These are phyloP conservation scores for Gymnosoma rotundatum DNA, from an alignment of 2,888 invertebrate species.

Conservation along the genomic window DNA sequence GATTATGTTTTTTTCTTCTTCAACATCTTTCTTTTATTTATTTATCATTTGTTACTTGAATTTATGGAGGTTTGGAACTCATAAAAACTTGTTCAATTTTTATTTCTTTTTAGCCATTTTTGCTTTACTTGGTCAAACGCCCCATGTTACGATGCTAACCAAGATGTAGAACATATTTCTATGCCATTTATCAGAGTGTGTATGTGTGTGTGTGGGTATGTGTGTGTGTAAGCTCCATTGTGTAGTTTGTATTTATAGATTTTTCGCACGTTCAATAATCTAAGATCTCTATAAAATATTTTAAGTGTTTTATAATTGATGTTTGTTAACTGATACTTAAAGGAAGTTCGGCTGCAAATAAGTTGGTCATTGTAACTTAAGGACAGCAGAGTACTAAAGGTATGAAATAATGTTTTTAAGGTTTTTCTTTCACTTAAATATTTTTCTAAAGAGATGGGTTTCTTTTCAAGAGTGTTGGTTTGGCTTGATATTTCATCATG, in stretches of 20 bases:
- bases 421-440: too few species aligned
- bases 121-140: constrained; percentile 15
- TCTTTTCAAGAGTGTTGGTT: too few species aligned
- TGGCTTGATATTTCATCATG: too few species aligned
- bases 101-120: background rate
- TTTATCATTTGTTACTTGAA: background rate
- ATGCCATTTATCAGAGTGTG: background rate
- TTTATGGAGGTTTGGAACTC: constrained; percentile 21
- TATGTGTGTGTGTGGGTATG: background rate
- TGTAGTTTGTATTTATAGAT: constrained; percentile 26
- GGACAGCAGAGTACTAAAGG: background rate
- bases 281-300: constrained; percentile 51
- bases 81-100: constrained; percentile 40
- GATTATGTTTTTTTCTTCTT: constrained; percentile 1
- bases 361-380: constrained; percentile 25
- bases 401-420: background rate
- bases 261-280: constrained; percentile 65
- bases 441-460: too few species aligned
- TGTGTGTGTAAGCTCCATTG: background rate
- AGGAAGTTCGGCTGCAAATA: constrained; percentile 38
- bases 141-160: constrained; percentile 18
- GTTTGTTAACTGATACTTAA: constrained; percentile 48
- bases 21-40: too few species aligned
- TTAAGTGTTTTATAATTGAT: constrained; percentile 62
- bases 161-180: constrained; percentile 40